Conservation (phyloP, 2,113 vertebrate genomes). For the Anseranas semipalmata region DNA sequence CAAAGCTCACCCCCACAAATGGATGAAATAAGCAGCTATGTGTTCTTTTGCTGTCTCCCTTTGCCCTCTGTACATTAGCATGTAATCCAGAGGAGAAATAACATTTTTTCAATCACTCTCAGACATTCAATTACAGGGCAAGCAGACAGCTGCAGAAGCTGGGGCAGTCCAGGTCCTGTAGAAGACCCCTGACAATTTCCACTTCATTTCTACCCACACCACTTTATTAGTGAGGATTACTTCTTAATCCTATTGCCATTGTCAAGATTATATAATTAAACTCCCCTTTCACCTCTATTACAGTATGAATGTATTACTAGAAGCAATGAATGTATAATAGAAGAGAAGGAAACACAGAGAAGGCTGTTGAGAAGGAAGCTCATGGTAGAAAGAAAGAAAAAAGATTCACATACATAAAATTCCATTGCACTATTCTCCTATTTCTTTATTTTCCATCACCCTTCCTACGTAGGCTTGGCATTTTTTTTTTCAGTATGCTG, state of each 20-base stretch:
- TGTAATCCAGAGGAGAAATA: slow-evolving; percentile 91
- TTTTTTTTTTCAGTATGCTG: background rate
- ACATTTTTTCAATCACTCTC: slow-evolving; percentile 89
- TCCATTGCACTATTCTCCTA: background rate
- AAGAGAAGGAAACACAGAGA: slow-evolving; percentile 31
- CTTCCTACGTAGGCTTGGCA: background rate
- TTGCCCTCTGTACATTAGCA: slow-evolving; percentile 89
- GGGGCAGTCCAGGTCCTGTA: slow-evolving; percentile 75
- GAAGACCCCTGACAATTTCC: slow-evolving; percentile 85
- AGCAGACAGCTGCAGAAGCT: slow-evolving; percentile 85
- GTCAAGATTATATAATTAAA: slow-evolving; percentile 89
- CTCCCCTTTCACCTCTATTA: slow-evolving; percentile 86
- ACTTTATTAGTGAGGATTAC: slow-evolving; percentile 90
- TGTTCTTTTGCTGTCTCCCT: slow-evolving; percentile 86
- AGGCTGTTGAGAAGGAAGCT: slow-evolving; percentile 18
- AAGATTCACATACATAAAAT: background rate
- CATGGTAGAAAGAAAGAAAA: background rate
- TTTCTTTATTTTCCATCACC: slow-evolving; percentile 34
- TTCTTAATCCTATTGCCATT: slow-evolving; percentile 91
- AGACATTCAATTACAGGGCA: slow-evolving; percentile 92
- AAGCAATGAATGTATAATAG: slow-evolving; percentile 71
- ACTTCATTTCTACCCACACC: slow-evolving; percentile 82
- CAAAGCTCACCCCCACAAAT: slow-evolving; percentile 85
- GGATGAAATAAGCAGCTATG: slow-evolving; percentile 89
- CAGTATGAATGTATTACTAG: slow-evolving; percentile 78